Percentiles rank a stretch among this genome's conserved stretches.
These are phyloP conservation scores for Dendrolimus pini DNA, from an alignment of 2,888 invertebrate genomes.

Conservation along the genomic window DNA sequence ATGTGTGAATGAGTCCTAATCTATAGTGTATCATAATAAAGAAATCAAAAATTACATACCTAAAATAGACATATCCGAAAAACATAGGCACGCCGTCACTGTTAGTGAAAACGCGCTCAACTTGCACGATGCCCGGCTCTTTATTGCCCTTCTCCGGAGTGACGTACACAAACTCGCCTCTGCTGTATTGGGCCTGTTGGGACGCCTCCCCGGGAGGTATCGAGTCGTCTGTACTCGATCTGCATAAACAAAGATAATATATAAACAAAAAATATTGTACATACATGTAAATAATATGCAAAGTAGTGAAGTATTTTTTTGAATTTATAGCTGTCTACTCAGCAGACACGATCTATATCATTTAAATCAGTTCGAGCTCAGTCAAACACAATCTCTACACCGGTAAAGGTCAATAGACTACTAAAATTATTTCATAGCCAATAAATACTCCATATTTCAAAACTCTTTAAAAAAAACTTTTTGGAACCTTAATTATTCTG, in stretches of 20 bases:
- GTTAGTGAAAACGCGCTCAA: constrained; percentile 93
- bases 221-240: constrained; percentile 67
- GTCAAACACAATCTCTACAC: too few species aligned
- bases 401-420: too few species aligned
- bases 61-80: constrained; percentile 92
- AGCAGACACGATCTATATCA: too few species aligned
- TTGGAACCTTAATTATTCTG: too few species aligned
- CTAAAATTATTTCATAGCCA: too few species aligned
- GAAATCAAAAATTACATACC: constrained; percentile 26
- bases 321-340: too few species aligned
- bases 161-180: constrained; percentile 95
- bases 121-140: constrained; percentile 88
- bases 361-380: too few species aligned
- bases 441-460: too few species aligned
- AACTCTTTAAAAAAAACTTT: too few species aligned
- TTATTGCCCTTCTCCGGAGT: constrained; percentile 81
- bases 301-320: too few species aligned
- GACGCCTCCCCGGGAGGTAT: constrained; percentile 60
- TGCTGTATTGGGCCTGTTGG: constrained; percentile 56
- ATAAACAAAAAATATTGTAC: not conserved
- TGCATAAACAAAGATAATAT: constrained; percentile 14
- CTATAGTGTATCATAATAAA: too few species aligned
- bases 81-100: constrained; percentile 89
- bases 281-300: not conserved
- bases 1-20: too few species aligned